A percentile compares a stretch with the other conserved stretches of the same genome.
Evolutionary conservation across 2,797 vertebrate genomes (phyloP).

Genomic region (Xyrichtys novacula): DNA sequence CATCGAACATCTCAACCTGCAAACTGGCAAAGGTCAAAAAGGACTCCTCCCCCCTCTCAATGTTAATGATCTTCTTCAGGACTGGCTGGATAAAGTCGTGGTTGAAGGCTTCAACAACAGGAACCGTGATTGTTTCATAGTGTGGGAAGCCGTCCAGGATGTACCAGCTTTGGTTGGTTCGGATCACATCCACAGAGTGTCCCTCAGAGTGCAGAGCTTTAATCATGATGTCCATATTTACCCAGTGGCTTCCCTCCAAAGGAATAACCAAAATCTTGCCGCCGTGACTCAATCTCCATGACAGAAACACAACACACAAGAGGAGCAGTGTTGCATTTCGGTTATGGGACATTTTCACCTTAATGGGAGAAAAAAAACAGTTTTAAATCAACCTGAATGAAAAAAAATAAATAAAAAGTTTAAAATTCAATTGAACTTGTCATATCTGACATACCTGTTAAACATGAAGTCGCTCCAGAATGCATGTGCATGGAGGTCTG

Average conservation of each 20-base stretch:
- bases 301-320: conserved; percentile 15
- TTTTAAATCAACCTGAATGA: background rate
- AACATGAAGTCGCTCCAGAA: background rate
- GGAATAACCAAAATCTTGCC: conserved; percentile 68
- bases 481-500: background rate
- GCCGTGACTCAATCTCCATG: conserved; percentile 23
- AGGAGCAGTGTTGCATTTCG: conserved; percentile 27
- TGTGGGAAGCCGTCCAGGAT: conserved; percentile 46
- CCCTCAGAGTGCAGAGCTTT: conserved; percentile 66
- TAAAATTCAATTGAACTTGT: background rate
- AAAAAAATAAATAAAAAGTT: background rate
- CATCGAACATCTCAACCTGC: conserved; percentile 59
- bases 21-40: conserved; percentile 40
- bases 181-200: conserved; percentile 67
- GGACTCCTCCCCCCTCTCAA: conserved; percentile 54
- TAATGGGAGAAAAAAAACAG: background rate
- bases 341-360: conserved; percentile 41
- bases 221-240: conserved; percentile 75
- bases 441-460: conserved; percentile 43
- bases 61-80: conserved; percentile 44
- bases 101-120: conserved; percentile 57
- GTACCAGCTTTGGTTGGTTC: conserved; percentile 68
- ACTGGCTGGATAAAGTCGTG: conserved; percentile 56
- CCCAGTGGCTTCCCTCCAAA: conserved; percentile 79
- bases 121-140: conserved; percentile 62